Percentiles rank a stretch among this genome's conserved stretches.
Conservation (phyloP, 2,888 invertebrate genomes). For the Epirrita christyi region DNA sequence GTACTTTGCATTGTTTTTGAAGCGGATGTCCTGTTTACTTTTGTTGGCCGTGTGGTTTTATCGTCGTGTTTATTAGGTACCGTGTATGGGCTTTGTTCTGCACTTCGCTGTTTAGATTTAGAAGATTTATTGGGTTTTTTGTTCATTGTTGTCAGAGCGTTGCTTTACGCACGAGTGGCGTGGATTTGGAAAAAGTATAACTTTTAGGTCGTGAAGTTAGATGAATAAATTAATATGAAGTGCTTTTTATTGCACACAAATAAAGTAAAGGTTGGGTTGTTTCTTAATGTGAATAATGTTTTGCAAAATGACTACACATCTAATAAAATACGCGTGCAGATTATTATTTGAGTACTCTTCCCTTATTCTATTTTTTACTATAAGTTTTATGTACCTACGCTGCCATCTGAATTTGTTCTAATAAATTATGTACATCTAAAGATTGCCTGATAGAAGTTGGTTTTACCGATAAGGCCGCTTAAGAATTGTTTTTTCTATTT, state of each 20-base stretch:
- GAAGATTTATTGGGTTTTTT: conserved; percentile 53
- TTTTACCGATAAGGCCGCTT: no score
- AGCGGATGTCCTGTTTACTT: conserved; percentile 69
- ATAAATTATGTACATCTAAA: no score
- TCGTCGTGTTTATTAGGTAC: conserved; percentile 43
- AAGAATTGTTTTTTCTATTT: no score
- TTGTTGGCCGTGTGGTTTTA: conserved; percentile 54
- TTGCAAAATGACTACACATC: no score
- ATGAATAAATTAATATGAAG: not conserved
- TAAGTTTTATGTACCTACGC: no score
- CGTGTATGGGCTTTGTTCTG: conserved; percentile 52
- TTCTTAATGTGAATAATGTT: no score
- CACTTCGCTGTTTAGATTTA: conserved; percentile 49
- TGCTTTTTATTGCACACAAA: not conserved
- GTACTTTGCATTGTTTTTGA: conserved; percentile 67
- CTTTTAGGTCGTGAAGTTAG: conserved; percentile 21
- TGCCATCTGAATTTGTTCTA: no score
- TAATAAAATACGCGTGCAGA: no score
- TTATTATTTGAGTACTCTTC: no score
- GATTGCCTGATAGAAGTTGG: no score
- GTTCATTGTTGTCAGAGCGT: conserved; percentile 29
- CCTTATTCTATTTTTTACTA: no score
- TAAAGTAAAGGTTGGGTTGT: not conserved
- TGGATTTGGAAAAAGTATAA: conserved; percentile 35
- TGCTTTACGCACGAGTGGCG: conserved; percentile 24